A percentile compares a stretch with the other conserved stretches of the same genome.
Conservation (phyloP, 2,888 invertebrate genomes). For the Sialis fuliginosa region DNA sequence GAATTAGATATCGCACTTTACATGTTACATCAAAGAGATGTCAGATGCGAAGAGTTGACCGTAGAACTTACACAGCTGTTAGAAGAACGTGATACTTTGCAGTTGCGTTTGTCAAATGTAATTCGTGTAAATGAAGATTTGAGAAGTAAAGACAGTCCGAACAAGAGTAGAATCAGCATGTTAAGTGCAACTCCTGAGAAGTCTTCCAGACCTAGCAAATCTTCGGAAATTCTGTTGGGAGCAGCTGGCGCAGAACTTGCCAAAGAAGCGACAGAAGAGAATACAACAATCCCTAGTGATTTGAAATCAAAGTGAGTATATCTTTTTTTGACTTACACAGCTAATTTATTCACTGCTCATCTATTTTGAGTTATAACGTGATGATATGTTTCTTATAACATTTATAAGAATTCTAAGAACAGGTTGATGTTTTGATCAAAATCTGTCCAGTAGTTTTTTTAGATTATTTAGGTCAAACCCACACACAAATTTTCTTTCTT, state of each 20-base stretch:
- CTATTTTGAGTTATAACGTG: too few relatives aligned
- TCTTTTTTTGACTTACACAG: too few relatives aligned
- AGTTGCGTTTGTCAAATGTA: conserved; percentile 64
- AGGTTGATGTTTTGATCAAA: too few relatives aligned
- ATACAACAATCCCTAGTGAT: not conserved
- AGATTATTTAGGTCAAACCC: too few relatives aligned
- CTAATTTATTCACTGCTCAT: too few relatives aligned
- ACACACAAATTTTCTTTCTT: too few relatives aligned
- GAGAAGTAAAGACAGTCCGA: conserved; percentile 15
- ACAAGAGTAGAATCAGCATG: not conserved
- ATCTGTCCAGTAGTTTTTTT: too few relatives aligned
- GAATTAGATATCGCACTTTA: conserved; percentile 67
- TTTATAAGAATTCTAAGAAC: too few relatives aligned
- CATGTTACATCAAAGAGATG: conserved; percentile 73
- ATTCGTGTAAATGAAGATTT: conserved; percentile 53
- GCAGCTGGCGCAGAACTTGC: conserved; percentile 18
- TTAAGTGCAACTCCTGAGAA: not conserved
- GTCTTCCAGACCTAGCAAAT: conserved; percentile 10
- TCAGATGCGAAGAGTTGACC: conserved; percentile 72
- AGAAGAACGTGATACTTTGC: conserved; percentile 72
- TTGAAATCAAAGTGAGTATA: conserved; percentile 8
- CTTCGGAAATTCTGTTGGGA: conserved; percentile 15
- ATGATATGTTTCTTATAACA: too few relatives aligned
- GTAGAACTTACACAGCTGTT: conserved; percentile 65
- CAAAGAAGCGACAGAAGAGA: conserved; percentile 16